A percentile compares a stretch with the other conserved stretches of the same genome.
Conservation (phyloP, 2,797 vertebrate genomes). For the Diceros bicornis region DNA sequence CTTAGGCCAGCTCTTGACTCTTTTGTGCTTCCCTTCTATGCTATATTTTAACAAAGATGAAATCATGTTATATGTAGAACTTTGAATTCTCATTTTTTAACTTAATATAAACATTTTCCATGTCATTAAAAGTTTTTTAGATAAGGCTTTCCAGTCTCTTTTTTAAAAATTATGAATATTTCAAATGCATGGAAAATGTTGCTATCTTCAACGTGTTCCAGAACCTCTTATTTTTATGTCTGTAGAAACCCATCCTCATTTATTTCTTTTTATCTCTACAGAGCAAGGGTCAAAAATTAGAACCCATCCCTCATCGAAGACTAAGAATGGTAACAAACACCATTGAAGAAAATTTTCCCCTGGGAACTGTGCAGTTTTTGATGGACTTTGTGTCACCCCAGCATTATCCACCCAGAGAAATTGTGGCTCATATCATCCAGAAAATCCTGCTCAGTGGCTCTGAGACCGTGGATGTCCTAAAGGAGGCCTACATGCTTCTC, state of each 20-base stretch:
- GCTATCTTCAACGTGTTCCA: slow-evolving; percentile 27
- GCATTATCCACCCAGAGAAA: slow-evolving; percentile 92
- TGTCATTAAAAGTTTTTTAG: slow-evolving; percentile 46
- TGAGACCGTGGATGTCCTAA: slow-evolving; percentile 88
- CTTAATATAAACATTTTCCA: slow-evolving; percentile 37
- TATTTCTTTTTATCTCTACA: slow-evolving; percentile 79
- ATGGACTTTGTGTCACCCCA: slow-evolving; percentile 93
- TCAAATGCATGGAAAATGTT: not conserved
- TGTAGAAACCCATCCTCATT: slow-evolving; percentile 37
- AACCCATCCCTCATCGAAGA: slow-evolving; percentile 92
- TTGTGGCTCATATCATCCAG: slow-evolving; percentile 92
- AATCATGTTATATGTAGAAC: slow-evolving; percentile 50
- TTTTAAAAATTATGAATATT: slow-evolving; percentile 10
- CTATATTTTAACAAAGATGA: slow-evolving; percentile 50
- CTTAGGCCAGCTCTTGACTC: not conserved
- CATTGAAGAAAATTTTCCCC: slow-evolving; percentile 94
- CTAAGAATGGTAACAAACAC: slow-evolving; percentile 94
- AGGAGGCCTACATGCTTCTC: slow-evolving; percentile 94
- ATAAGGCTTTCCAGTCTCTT: not conserved
- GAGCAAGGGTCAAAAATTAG: slow-evolving; percentile 83
- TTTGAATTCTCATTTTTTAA: slow-evolving; percentile 63
- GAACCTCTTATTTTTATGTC: slow-evolving; percentile 7
- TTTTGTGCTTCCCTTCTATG: slow-evolving; percentile 3
- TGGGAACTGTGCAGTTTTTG: slow-evolving; percentile 95
- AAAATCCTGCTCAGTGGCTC: slow-evolving; percentile 92